Base-by-base conservation (phyloP, 2,113 vertebrate genomes). In the Osmerus eperlanus region DNA sequence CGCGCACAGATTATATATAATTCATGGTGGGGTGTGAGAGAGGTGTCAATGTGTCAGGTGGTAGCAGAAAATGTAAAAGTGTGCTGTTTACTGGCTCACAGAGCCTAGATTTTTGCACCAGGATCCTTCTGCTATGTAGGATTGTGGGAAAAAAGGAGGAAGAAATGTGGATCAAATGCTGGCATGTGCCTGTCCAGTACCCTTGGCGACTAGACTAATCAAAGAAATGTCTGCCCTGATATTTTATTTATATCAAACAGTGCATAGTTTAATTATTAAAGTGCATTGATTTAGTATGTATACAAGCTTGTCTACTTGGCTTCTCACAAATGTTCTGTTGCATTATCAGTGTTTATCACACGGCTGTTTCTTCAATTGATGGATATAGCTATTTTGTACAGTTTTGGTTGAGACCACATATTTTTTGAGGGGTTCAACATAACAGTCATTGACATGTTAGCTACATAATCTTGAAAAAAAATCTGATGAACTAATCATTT, bases 21-120 rank as follows among this genome's bases (percentile, higher is more conserved):
- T 94, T 93, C 91, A 93, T 91, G 84, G 74, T 75, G 74, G 87
- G 88, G 89, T 89, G 89, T 89, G 87, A 91, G 90, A 89, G 89
- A 86, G 83, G 89, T 92, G 91, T 91, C 92, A 93, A 92, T 80
- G 88, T 91, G 89, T 92, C 91, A 92, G 85, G 72, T 87, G 85
- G 88, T 86, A 83, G 90, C 87, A 88, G 85, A 90, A 90, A 88
- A 55, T 90, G 81, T 85, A 88, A 93, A 92, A 94, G 88, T 90
- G 84, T 71, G 82, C 88, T 93, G 90, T 92, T 93, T 93, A 92
- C 89, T 92, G 88, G 80, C 79, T 82, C 60, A 16, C 25, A 88
- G 81, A 81, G 78, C 74, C 82, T 55, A 29, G 83, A 77, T 86
- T 83, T 79, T 75, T 85, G 79, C 66, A 74, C 81, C 78, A 66